These are phyloP conservation scores for Globia sparganii DNA, from an alignment of 2,888 invertebrate genomes.

Conservation along the genomic window DNA sequence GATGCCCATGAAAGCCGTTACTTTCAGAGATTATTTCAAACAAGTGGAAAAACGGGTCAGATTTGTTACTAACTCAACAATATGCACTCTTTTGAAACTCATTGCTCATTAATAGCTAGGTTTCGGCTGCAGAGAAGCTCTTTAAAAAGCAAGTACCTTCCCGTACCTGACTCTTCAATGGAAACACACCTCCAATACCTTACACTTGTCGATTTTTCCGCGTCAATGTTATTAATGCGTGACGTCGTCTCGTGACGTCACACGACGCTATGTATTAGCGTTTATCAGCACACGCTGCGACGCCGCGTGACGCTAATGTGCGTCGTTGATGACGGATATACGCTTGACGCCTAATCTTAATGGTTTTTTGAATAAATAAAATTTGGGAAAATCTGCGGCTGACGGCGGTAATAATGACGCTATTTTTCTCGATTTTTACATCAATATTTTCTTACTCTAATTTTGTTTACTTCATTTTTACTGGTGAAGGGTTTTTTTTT, in stretches of 20 bases:
- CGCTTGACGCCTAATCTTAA: slow-evolving; percentile 62
- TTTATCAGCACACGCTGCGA: slow-evolving; percentile 65
- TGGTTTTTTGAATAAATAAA: slow-evolving; percentile 63
- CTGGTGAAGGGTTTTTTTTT: too few species aligned
- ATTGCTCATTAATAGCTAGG: too few species aligned
- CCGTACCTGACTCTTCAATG: slow-evolving; percentile 59
- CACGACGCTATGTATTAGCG: slow-evolving; percentile 68
- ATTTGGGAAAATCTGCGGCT: slow-evolving; percentile 41
- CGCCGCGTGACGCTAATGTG: slow-evolving; percentile 66
- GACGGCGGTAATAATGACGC: slow-evolving; percentile 35
- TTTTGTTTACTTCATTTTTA: slow-evolving; percentile 14
- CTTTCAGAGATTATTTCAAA: too few species aligned
- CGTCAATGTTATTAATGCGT: slow-evolving; percentile 83
- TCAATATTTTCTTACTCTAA: not conserved
- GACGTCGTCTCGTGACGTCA: slow-evolving; percentile 61
- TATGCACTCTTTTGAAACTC: too few species aligned
- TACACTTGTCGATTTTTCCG: slow-evolving; percentile 82
- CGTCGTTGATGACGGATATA: slow-evolving; percentile 67
- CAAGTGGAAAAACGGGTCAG: too few species aligned
- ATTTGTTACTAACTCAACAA: too few species aligned
- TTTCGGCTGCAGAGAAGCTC: not conserved
- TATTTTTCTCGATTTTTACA: slow-evolving; percentile 17
- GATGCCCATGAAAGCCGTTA: too few species aligned
- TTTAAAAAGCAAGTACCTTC: not conserved
- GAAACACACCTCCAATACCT: slow-evolving; percentile 71